Conservation (phyloP, 2,797 vertebrate genomes). For the Meriones psammophilus region DNA sequence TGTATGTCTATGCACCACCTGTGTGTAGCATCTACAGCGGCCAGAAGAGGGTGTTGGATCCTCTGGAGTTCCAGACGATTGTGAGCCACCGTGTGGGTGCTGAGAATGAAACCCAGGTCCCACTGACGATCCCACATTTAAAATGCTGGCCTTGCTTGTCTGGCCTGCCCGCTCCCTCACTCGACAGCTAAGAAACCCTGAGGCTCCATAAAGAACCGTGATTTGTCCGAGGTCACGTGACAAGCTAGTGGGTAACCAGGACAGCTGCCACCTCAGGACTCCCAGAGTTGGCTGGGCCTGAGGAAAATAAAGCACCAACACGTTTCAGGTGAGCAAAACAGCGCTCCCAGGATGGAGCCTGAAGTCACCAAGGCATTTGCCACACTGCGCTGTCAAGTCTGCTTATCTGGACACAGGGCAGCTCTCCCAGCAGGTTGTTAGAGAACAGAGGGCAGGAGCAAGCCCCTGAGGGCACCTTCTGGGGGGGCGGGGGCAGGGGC, state of each 20-base stretch:
- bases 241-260: conserved; percentile 36
- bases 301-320: conserved; percentile 37
- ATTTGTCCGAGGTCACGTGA: conserved; percentile 31
- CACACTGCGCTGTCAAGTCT: background rate
- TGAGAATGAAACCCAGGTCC: background rate
- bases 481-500: background rate
- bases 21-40: background rate
- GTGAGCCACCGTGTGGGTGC: background rate
- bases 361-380: background rate
- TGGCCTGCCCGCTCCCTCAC: background rate
- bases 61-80: background rate
- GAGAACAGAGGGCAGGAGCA: conserved; percentile 31
- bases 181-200: background rate
- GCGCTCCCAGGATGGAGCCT: background rate
- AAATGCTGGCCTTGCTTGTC: background rate
- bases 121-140: background rate
- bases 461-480: conserved; percentile 54
- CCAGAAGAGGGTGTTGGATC: background rate
- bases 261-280: background rate
- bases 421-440: background rate
- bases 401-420: background rate
- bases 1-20: background rate
- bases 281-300: background rate
- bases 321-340: background rate
- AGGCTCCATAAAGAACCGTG: conserved; percentile 28